phyloP scores from a whole-genome alignment of 2,797 vertebrate genomes.

The Gobio occitaniae region DNA sequence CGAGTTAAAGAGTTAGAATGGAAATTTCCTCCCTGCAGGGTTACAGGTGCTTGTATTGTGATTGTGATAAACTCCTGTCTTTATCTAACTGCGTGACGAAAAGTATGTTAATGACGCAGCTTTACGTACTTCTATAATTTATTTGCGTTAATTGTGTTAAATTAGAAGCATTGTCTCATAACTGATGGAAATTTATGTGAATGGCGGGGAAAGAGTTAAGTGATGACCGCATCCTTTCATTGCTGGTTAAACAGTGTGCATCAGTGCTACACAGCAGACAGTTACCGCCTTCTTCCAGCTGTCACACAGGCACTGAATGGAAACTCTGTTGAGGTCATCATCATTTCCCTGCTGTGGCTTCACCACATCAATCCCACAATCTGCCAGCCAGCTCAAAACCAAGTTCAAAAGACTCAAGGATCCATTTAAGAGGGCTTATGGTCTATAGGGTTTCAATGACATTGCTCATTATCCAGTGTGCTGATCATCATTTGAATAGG shows the following conservation, averaged over 20 bases:
- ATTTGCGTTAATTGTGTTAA: too few species aligned
- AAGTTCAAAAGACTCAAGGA: conserved; percentile 20
- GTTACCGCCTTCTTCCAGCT: conserved; percentile 63
- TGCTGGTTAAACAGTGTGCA: background rate
- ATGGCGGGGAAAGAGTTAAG: too few species aligned
- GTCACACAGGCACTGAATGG: conserved; percentile 61
- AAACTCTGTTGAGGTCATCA: conserved; percentile 24
- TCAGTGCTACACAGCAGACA: background rate
- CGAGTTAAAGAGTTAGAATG: too few species aligned
- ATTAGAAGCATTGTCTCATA: too few species aligned
- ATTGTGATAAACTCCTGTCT: too few species aligned
- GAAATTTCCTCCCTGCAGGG: too few species aligned
- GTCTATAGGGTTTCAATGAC: conserved; percentile 15
- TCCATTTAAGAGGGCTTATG: conserved; percentile 23
- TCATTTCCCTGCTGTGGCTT: background rate
- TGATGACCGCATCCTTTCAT: conserved; percentile 23
- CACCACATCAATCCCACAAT: conserved; percentile 19
- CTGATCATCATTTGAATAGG: background rate
- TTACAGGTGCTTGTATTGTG: too few species aligned
- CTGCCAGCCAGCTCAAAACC: background rate
- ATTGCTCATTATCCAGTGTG: conserved; percentile 19
- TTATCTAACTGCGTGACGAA: too few species aligned
- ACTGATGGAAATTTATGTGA: too few species aligned
- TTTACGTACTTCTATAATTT: too few species aligned
- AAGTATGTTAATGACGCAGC: too few species aligned